A percentile compares a stretch with the other conserved stretches of the same genome.
Evolutionary conservation across 2,113 vertebrate species (phyloP).

Genomic region (Lepisosteus oculatus): DNA sequence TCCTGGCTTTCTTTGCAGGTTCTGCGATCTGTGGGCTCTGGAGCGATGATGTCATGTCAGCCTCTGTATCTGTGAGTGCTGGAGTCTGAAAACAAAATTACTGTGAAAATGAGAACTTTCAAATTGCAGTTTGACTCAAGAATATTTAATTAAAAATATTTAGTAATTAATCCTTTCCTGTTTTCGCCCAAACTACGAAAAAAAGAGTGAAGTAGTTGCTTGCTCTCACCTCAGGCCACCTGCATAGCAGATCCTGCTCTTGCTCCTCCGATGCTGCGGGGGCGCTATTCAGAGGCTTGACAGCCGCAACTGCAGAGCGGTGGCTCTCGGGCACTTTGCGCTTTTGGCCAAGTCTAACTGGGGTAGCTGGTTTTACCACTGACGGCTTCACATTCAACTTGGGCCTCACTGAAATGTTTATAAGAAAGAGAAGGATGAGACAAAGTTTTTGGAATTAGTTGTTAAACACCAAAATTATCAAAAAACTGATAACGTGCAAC

Average conservation of each 20-base stretch:
- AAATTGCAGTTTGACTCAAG: too few relatives aligned
- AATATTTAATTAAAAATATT: too few relatives aligned
- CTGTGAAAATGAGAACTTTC: too few relatives aligned
- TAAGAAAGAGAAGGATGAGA: slow-evolving; percentile 8
- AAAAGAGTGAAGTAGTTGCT: too few relatives aligned
- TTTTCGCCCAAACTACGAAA: too few relatives aligned
- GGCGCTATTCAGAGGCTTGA: slow-evolving; percentile 72
- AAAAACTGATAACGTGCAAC: too few relatives aligned
- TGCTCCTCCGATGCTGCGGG: slow-evolving; percentile 24
- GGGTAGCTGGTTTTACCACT: slow-evolving; percentile 64
- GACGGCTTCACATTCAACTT: slow-evolving; percentile 81
- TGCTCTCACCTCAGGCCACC: slow-evolving; percentile 31
- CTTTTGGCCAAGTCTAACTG: slow-evolving; percentile 66
- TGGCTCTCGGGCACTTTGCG: slow-evolving; percentile 56
- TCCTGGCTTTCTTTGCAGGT: not conserved
- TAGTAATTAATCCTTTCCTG: too few relatives aligned
- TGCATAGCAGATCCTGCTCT: slow-evolving; percentile 21
- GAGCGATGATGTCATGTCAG: not conserved
- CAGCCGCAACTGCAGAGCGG: slow-evolving; percentile 77
- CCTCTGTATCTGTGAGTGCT: not conserved
- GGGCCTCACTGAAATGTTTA: slow-evolving; percentile 66
- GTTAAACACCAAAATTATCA: too few relatives aligned
- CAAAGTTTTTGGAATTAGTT: too few relatives aligned
- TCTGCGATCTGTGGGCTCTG: slow-evolving; percentile 24
- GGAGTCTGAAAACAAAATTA: not conserved